Evolutionary conservation across 2,113 vertebrate species (phyloP), one percentile per base, ranked within the genome.

Genomic region (Notothenia rossii): DNA sequence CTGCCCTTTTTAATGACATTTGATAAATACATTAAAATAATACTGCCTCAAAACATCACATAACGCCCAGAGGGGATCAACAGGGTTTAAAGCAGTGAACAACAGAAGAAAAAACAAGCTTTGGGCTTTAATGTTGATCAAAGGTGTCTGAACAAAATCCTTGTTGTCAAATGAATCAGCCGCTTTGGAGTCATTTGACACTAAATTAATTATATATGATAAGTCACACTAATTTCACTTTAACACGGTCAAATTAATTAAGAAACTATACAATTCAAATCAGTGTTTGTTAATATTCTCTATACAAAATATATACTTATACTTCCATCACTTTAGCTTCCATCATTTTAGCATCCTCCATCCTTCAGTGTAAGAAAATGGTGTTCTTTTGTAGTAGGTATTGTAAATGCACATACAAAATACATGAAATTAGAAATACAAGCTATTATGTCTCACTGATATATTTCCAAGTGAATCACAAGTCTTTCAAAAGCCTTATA

Each of bases 1-100:
- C 43, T 55, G 65, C 17, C n/a, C 43, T 74, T 77, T 75, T 70
- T 43, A 45, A 62, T 68, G 67, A 61, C 72, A 80, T 80, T 67
- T 69, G 12, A 43, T 7, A 11, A 25, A n/a, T 40, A 40, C 36
- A 40, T 40, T 15, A 13, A 65, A 55, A 17, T 20, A 45, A n/a
- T 54, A 13, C 62, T 7, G 66, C 20, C 72, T 67, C n/a, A 43
- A 72, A 66, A 59, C 67, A 59, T 67, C 20, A 12, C 64, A 67
- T 40, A 17, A 14, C 17, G 29, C 49, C 48, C 48, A 1, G 45
- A 3, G 20, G 14, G 65, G 59, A 33, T 25, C 17, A 9, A 75
- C 33, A 45, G 49, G 49, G 11, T 68, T 77, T 45, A 17, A 46
- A 55, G 36, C n/a, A 51, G 70, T 10, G 51, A 10, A 53, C 33